These are phyloP conservation scores for Dorcus parallelipipedus DNA, from an alignment of 2,888 invertebrate species.

Conservation along the genomic window DNA sequence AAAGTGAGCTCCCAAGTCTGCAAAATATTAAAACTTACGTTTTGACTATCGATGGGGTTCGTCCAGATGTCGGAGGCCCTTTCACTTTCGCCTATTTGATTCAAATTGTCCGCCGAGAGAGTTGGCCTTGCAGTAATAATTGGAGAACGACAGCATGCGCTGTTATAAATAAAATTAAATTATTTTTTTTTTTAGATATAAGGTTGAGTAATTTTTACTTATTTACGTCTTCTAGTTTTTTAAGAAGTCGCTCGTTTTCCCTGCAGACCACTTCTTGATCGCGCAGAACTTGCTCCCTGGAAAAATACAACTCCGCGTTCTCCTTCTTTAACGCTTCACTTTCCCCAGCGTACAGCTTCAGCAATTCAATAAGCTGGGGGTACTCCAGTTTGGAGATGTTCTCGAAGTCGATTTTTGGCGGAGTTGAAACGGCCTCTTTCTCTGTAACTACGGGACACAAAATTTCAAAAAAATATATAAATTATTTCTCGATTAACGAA, in stretches of 20 bases:
- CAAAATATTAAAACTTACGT: constrained; percentile 28
- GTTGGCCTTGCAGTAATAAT: constrained; percentile 75
- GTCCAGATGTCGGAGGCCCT: constrained; percentile 65
- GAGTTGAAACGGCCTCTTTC: constrained; percentile 34
- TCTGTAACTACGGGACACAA: neutral
- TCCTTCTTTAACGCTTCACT: constrained; percentile 76
- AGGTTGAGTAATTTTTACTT: constrained; percentile 51
- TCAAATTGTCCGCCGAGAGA: constrained; percentile 57
- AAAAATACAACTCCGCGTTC: constrained; percentile 78
- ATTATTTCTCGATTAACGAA: neutral
- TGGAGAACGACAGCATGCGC: constrained; percentile 57
- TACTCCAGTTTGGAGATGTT: constrained; percentile 72
- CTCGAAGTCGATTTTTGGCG: constrained; percentile 67
- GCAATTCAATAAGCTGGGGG: constrained; percentile 77
- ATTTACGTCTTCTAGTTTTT: constrained; percentile 85
- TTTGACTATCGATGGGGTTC: constrained; percentile 56
- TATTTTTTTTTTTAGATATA: neutral
- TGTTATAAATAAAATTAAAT: constrained; percentile 30
- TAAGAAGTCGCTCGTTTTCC: constrained; percentile 85
- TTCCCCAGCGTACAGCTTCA: constrained; percentile 81
- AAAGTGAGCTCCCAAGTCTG: no score
- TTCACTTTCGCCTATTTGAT: constrained; percentile 27
- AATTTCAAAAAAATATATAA: neutral
- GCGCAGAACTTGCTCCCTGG: constrained; percentile 74
- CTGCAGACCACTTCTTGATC: constrained; percentile 88